Conservation (phyloP, 2,888 invertebrate genomes). For the Ceramica pisi region DNA sequence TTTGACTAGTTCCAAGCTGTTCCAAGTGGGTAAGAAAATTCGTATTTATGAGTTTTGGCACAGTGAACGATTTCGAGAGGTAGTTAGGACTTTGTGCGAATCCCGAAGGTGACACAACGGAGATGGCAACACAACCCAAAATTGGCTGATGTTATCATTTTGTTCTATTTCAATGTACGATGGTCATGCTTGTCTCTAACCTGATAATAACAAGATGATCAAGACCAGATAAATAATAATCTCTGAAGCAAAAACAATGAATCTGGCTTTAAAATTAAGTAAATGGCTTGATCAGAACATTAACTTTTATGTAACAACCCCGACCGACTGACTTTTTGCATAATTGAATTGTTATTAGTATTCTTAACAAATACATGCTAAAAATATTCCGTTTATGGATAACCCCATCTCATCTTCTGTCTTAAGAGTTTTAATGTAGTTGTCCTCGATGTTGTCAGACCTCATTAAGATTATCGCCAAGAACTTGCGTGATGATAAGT, state of each 20-base stretch:
- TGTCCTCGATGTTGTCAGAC: slow-evolving; percentile 1
- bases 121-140: slow-evolving; percentile 23
- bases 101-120: slow-evolving; percentile 50
- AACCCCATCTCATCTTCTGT: background rate
- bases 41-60: slow-evolving; percentile 54
- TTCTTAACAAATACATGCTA: background rate
- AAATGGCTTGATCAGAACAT: background rate
- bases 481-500: slow-evolving; percentile 34
- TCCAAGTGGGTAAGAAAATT: slow-evolving; percentile 39
- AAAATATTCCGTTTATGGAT: background rate
- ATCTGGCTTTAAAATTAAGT: background rate
- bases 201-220: background rate
- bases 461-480: slow-evolving; percentile 10
- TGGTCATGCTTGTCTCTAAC: slow-evolving; percentile 19
- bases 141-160: slow-evolving; percentile 31
- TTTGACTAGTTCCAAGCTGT: slow-evolving; percentile 33
- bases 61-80: slow-evolving; percentile 2
- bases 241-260: background rate
- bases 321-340: slow-evolving; percentile 39
- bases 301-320: slow-evolving; percentile 20
- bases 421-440: slow-evolving; percentile 6
- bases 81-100: slow-evolving; percentile 8
- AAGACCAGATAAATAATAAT: background rate
- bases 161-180: slow-evolving; percentile 10
- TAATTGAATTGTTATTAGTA: background rate